Percentiles rank a stretch among this genome's conserved stretches.
Conservation (phyloP, 2,113 vertebrate species). For the Pitta sordida region DNA sequence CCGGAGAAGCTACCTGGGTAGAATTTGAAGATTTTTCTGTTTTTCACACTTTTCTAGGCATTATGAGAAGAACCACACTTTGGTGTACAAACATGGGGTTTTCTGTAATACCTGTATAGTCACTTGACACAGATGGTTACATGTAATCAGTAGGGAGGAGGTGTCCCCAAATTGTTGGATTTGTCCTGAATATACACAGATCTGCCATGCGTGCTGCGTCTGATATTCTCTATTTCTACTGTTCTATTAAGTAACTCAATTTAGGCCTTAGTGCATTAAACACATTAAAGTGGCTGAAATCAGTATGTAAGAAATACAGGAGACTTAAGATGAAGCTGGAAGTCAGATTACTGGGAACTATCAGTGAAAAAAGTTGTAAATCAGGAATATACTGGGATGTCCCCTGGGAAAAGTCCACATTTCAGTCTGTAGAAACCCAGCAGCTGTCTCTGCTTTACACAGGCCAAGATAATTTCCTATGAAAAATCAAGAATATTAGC, state of each 20-base stretch:
- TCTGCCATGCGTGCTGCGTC: too few relatives aligned
- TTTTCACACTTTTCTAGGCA: not conserved
- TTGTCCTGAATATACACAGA: not conserved
- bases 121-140: accelerated
- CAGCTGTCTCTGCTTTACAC: not conserved
- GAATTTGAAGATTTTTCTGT: not conserved
- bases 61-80: not conserved
- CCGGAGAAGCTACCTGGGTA: not conserved
- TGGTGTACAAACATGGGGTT: not conserved
- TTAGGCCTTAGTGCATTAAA: not conserved
- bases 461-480: not conserved
- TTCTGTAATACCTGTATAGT: not conserved
- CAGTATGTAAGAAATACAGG: not conserved
- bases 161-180: not conserved
- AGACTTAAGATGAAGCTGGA: not conserved
- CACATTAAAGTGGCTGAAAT: not conserved
- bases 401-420: not conserved
- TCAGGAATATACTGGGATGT: not conserved
- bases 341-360: not conserved
- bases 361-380: not conserved
- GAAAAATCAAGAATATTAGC: not conserved
- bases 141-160: not conserved
- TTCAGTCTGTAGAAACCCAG: not conserved
- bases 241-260: not conserved
- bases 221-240: not conserved